Evolutionary conservation across 1,140 invertebrate species (phyloP).

Genomic region (Zaprionus africanus): DNA sequence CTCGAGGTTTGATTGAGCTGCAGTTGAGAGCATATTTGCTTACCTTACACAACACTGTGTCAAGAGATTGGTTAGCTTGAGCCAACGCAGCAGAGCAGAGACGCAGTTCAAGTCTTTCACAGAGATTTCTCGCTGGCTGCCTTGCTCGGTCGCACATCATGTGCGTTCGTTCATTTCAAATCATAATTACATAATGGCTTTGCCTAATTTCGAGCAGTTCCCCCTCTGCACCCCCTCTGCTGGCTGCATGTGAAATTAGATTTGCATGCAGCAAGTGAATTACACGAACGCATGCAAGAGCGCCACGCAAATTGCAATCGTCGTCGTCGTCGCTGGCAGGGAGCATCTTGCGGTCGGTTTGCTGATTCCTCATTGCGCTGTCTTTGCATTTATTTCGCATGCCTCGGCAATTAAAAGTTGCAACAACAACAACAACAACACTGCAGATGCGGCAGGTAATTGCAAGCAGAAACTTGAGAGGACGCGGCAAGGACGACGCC

Average conservation of each 20-base stretch:
- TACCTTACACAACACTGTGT: too few relatives aligned
- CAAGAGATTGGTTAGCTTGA: background rate
- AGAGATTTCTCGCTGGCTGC: slow-evolving; percentile 6
- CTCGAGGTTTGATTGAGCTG: too few relatives aligned
- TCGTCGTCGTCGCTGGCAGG: slow-evolving; percentile 9
- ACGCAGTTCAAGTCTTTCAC: background rate
- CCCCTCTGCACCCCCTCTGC: background rate
- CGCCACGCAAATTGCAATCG: slow-evolving; percentile 17
- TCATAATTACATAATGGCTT: slow-evolving; percentile 74
- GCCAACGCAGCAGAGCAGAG: background rate
- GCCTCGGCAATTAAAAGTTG: slow-evolving; percentile 77
- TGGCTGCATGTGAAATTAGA: slow-evolving; percentile 56
- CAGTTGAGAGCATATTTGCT: too few relatives aligned
- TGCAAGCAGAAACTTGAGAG: slow-evolving; percentile 44
- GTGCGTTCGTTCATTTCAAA: slow-evolving; percentile 49
- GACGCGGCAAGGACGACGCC: slow-evolving; percentile 9
- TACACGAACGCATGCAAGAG: slow-evolving; percentile 7
- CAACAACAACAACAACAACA: slow-evolving; percentile 34
- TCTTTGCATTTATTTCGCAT: slow-evolving; percentile 55
- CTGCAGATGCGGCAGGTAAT: slow-evolving; percentile 74
- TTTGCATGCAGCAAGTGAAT: slow-evolving; percentile 41
- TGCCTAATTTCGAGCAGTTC: slow-evolving; percentile 50
- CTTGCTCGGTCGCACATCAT: slow-evolving; percentile 15
- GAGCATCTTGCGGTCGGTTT: slow-evolving; percentile 17
- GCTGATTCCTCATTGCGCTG: slow-evolving; percentile 33